Base-by-base conservation (phyloP, 2,113 vertebrate genomes). In the Rhea americana region DNA sequence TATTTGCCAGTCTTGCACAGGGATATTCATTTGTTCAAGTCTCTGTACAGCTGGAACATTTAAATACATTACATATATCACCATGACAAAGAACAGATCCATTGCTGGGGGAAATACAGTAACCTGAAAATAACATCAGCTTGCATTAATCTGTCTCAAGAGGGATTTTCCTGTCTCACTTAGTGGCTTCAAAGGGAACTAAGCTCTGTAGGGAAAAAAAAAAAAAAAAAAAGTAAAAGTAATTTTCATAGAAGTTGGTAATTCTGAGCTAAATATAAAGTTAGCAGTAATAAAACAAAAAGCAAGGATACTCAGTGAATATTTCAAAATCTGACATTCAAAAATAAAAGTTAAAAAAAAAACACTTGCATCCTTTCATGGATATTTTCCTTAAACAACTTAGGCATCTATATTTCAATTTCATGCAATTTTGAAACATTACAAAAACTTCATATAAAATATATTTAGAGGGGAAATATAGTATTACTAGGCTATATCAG, bases 21-120 rank as follows among this genome's bases (percentile, higher is more conserved):
- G 10, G 13, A 47, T 75, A 68, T 56, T 77, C 13, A 83, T 83
- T 92, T 87, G 61, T 82, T 73, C 35, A 72, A 68, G 22, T 32
- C 15, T 68, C 28, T 51, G 30, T 50, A 43, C 21, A 66, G 41
- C 4, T 72, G 56, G 59, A 88, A 51, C 11, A 41, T 35, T 79
- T 89, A 82, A 91, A 91, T 37, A 65, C 28, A 85, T 79, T 78
- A 82, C 26, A 79, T 92, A 59, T 68, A 65, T 85, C 93, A 95
- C 56, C n/a, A 76, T 66, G 62, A 73, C 62, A 82, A 76, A 92
- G 48, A 89, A 89, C 51, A 84, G 47, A 59, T 67, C 26, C 24
- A 32, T 45, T 68, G 66, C 11, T 68, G 21, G 19, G 41, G 21
- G 67, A 50, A 71, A 47, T 43, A 73, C 1, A 70, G 45, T 48